Evolutionary conservation across 2,888 invertebrate genomes (phyloP).

Genomic region (Epiblema foenella): DNA sequence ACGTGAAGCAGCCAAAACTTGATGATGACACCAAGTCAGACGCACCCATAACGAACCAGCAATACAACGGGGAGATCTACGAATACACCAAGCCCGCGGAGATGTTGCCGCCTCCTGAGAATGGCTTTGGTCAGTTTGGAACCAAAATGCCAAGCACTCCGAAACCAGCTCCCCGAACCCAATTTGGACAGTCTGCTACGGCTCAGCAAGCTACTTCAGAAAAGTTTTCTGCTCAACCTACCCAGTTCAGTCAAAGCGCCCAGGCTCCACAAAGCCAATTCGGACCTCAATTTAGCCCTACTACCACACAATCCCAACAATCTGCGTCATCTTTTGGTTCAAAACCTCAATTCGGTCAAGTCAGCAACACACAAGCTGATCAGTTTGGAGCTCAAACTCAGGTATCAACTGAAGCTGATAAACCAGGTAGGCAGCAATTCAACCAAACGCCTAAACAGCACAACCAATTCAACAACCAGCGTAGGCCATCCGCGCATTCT

Average conservation of each 20-base stretch:
- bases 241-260: constrained; percentile 1
- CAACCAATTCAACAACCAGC: constrained; percentile 21
- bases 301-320: constrained; percentile 2
- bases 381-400: constrained; percentile 35
- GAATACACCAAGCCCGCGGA: constrained; percentile 68
- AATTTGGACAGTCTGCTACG: constrained; percentile 31
- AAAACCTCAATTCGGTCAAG: constrained; percentile 27
- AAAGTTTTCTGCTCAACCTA: constrained; percentile 8
- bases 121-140: constrained; percentile 41
- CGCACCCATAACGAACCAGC: constrained; percentile 49
- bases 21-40: constrained; percentile 39
- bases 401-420: constrained; percentile 27
- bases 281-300: not conserved
- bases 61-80: constrained; percentile 63
- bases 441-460: constrained; percentile 18
- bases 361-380: constrained; percentile 7
- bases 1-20: constrained; percentile 44
- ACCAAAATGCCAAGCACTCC: constrained; percentile 31
- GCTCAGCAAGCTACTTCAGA: constrained; percentile 16
- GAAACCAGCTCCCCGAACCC: constrained; percentile 19
- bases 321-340: constrained; percentile 7
- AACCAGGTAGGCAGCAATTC: constrained; percentile 48
- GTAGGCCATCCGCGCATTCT: constrained; percentile 34
- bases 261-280: constrained; percentile 1
- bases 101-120: constrained; percentile 52